Conservation (phyloP, 1,140 invertebrate genomes). For the Oedothorax gibbosus region DNA sequence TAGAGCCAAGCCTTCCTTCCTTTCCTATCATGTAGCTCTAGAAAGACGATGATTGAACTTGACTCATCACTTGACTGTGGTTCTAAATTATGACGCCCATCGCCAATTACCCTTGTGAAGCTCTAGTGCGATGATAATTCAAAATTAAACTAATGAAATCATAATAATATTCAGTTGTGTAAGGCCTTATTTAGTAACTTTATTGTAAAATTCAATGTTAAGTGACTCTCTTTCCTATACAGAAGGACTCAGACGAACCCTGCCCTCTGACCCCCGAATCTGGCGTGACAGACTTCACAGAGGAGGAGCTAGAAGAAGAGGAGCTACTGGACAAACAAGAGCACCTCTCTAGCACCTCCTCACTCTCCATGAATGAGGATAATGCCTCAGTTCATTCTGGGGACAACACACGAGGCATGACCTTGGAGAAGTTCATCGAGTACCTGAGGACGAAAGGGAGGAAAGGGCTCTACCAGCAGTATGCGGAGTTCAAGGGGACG, state of each 20-base stretch:
- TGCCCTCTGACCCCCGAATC: conserved; percentile 55
- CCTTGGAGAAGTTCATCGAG: conserved; percentile 82
- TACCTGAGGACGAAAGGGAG: conserved; percentile 80
- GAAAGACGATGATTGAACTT: too few species aligned
- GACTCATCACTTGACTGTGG: too few species aligned
- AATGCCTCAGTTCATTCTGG: conserved; percentile 34
- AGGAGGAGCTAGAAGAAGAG: conserved; percentile 47
- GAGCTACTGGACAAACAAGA: conserved; percentile 28
- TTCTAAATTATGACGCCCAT: too few species aligned
- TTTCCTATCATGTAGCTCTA: too few species aligned
- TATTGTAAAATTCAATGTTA: not conserved
- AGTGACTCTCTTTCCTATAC: not conserved
- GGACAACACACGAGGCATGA: conserved; percentile 70
- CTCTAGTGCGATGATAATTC: too few species aligned
- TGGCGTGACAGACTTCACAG: conserved; percentile 50
- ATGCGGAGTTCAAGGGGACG: conserved; percentile 79
- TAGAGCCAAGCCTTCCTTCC: too few species aligned
- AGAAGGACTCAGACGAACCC: conserved; percentile 49
- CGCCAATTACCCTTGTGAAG: too few species aligned
- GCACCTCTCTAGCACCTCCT: conserved; percentile 24
- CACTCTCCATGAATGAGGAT: conserved; percentile 41
- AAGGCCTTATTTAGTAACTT: not conserved
- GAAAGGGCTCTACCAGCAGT: conserved; percentile 82
- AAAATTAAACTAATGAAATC: too few species aligned
- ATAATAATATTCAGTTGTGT: not conserved